These are phyloP conservation scores for Brienomyrus brachyistius DNA, from an alignment of 2,113 vertebrate species.

Conservation along the genomic window DNA sequence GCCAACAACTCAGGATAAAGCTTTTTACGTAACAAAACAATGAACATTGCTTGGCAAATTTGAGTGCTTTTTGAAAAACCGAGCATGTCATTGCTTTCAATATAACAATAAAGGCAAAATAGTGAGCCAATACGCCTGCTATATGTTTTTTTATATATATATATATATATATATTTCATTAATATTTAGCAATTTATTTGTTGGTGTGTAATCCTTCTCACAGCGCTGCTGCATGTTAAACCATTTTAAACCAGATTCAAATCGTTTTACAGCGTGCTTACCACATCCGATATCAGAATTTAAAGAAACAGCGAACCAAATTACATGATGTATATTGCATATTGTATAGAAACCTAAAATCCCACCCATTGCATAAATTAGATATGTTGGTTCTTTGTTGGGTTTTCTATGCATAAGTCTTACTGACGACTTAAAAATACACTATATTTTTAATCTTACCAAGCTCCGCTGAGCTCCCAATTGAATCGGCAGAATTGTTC, in stretches of 20 bases:
- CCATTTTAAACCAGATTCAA: background rate
- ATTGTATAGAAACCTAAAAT: background rate
- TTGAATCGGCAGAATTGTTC: background rate
- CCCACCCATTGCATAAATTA: background rate
- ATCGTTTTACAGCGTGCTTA: background rate
- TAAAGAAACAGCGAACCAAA: background rate
- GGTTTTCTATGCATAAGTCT: background rate
- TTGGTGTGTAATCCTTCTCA: background rate
- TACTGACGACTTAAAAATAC: background rate
- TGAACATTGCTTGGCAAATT: constrained; percentile 33
- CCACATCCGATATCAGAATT: background rate
- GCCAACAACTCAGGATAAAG: constrained; percentile 12
- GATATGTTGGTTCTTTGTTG: background rate
- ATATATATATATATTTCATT: background rate
- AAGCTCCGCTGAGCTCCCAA: constrained; percentile 16
- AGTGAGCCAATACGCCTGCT: background rate
- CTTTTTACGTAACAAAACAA: constrained; percentile 46
- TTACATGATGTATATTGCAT: background rate
- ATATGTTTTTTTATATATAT: background rate
- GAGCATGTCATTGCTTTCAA: background rate
- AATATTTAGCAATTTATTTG: background rate
- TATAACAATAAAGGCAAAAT: background rate
- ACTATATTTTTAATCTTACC: constrained; percentile 35
- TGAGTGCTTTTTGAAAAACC: background rate
- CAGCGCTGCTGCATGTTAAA: background rate